Conservation (phyloP, 1,140 invertebrate genomes). For the Drosophila takahashii region DNA sequence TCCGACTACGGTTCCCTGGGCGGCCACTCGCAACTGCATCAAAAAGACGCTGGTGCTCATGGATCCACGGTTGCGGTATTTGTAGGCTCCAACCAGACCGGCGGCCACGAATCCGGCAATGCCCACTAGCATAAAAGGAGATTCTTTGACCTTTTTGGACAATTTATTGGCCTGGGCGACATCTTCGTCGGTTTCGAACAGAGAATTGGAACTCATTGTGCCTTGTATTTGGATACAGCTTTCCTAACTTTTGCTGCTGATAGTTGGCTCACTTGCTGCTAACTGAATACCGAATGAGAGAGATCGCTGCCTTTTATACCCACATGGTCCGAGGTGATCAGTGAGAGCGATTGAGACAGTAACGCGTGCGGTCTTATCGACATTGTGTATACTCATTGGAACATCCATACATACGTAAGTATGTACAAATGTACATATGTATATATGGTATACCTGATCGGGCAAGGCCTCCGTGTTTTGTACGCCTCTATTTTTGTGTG, state of each 20-base stretch:
- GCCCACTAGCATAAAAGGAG: slow-evolving; percentile 88
- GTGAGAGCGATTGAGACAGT: slow-evolving; percentile 10
- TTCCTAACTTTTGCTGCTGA: neutral
- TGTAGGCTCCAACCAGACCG: slow-evolving; percentile 89
- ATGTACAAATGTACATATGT: neutral
- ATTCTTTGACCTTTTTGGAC: slow-evolving; percentile 87
- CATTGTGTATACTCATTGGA: neutral
- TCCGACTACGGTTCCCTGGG: slow-evolving; percentile 92
- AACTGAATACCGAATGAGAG: slow-evolving; percentile 42
- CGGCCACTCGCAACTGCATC: slow-evolving; percentile 93
- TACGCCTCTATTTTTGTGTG: slow-evolving; percentile 1
- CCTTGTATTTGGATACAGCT: slow-evolving; percentile 1
- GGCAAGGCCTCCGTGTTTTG: slow-evolving; percentile 9
- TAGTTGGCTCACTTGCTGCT: slow-evolving; percentile 37
- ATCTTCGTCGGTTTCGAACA: slow-evolving; percentile 70
- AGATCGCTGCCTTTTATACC: slow-evolving; percentile 53
- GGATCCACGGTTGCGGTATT: slow-evolving; percentile 89
- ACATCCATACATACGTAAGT: no score
- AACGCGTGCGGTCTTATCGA: slow-evolving; percentile 23
- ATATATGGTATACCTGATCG: neutral
- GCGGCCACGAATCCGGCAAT: slow-evolving; percentile 89
- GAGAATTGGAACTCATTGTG: slow-evolving; percentile 75
- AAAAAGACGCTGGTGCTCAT: slow-evolving; percentile 93
- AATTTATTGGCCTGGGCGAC: slow-evolving; percentile 86
- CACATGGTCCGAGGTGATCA: neutral